These are phyloP conservation scores for Trichopria drosophilae DNA, from an alignment of 2,888 invertebrate species.

Conservation along the genomic window DNA sequence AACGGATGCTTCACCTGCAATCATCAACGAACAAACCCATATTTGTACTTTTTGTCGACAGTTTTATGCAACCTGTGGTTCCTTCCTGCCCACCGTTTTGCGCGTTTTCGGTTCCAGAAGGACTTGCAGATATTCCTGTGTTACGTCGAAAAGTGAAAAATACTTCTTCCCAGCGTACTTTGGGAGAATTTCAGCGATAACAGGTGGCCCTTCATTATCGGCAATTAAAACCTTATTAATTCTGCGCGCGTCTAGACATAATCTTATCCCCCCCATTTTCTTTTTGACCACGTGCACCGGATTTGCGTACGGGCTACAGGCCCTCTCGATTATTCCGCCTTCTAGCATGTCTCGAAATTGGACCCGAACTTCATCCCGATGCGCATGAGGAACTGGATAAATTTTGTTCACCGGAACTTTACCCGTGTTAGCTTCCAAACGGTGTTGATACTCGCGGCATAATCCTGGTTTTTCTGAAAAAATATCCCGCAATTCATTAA, in stretches of 20 bases:
- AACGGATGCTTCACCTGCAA: too few species aligned
- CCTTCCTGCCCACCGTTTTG: too few species aligned
- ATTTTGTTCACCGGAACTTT: not conserved
- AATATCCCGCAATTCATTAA: conserved; percentile 5
- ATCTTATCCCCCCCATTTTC: conserved; percentile 1
- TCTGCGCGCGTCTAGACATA: conserved; percentile 10
- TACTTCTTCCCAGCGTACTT: conserved; percentile 8
- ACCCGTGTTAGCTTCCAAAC: conserved; percentile 6
- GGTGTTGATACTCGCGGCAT: conserved; percentile 5
- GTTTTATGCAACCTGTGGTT: too few species aligned
- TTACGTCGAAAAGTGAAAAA: conserved; percentile 12
- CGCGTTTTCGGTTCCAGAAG: conserved; percentile 10
- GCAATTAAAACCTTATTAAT: conserved; percentile 8
- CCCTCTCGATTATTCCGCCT: conserved; percentile 14
- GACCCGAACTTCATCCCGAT: conserved; percentile 3
- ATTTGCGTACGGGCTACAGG: conserved; percentile 9
- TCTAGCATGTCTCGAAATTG: conserved; percentile 4
- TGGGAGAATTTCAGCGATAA: conserved; percentile 12
- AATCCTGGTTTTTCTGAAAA: conserved; percentile 10
- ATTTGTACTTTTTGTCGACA: too few species aligned
- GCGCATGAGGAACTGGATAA: conserved; percentile 8
- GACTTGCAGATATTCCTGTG: conserved; percentile 18
- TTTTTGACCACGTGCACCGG: too few species aligned
- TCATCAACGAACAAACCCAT: too few species aligned
- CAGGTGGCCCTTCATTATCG: conserved; percentile 11